A percentile compares a stretch with the other conserved stretches of the same genome.
These are phyloP conservation scores for Hydraecia micacea DNA, from an alignment of 2,888 invertebrate species.

Conservation along the genomic window DNA sequence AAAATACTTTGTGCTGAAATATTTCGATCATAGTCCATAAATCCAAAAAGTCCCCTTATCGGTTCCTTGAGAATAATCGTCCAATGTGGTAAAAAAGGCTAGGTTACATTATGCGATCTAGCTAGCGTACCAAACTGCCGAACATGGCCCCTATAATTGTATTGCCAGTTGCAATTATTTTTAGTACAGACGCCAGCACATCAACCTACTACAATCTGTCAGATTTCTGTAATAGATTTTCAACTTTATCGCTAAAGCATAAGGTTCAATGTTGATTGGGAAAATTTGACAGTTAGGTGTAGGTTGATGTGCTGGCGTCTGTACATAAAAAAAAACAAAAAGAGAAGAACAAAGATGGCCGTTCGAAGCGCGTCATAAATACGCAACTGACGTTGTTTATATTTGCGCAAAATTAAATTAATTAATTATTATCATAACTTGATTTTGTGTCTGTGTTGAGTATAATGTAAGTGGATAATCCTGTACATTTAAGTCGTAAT, in stretches of 20 bases:
- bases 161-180: constrained; percentile 18
- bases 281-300: no score
- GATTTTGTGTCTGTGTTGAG: constrained; percentile 58
- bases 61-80: neutral
- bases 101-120: neutral
- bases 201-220: no score
- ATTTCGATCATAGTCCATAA: no score
- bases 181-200: no score
- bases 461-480: constrained; percentile 78
- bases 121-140: neutral
- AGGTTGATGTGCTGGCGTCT: no score
- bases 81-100: neutral
- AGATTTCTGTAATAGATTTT: no score
- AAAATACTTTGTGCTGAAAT: neutral
- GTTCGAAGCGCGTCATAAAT: constrained; percentile 89
- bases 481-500: constrained; percentile 60
- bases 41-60: no score
- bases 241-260: no score
- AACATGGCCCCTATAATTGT: neutral
- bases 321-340: no score
- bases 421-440: constrained; percentile 55
- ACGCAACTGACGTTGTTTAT: constrained; percentile 88
- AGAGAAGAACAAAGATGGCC: constrained; percentile 82
- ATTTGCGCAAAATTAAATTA: constrained; percentile 79
- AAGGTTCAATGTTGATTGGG: no score